Evolutionary conservation across 2,888 invertebrate genomes (phyloP), one percentile per base, ranked within the genome.

Genomic region (Halictus ligatus): DNA sequence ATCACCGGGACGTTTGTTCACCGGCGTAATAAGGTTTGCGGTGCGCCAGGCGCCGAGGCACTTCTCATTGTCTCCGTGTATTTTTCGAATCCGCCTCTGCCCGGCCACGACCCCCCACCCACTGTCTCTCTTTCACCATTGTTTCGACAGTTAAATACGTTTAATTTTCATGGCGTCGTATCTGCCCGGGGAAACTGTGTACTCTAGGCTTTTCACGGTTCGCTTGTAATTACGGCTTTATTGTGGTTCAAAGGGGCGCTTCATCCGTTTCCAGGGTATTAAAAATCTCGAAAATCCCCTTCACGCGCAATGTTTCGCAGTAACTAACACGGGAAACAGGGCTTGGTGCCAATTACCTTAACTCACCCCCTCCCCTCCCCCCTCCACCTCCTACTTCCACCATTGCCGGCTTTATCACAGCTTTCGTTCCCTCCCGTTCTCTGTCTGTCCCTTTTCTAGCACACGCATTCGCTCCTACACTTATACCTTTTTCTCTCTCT

Each of bases 261-360:
- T 72, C 54, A 40, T 78, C 58, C 71, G 43, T 75, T 79, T 86
- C 50, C 46, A 54, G 35, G 69, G 67, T 74, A 82, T 78, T 82
- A 85, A 75, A 81, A 71, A 78, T 43, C 79, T 78, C 78, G 72
- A 50, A 64, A 86, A 87, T 80, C 80, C 74, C 50, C 81, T 84
- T 80, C 58, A 74, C 58, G 77, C 71, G 69, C 77, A 71, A 50
- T 69, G 75, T 84, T 78, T 80, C 75, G 81, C 74, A 73, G 74
- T 72, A 77, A 82, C 85, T 84, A 88, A 84, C 84, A 81, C 81
- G 64, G 80, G 79, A 60, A 75, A 69, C 77, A 76, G 60, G 80
- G 81, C 78, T 82, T 85, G 81, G 73, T 78, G 79, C 82, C 82
- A 88, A 86, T 87, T 87, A 86, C 77, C 83, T 43, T 78, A 87